phyloP scores from a whole-genome alignment of 2,113 vertebrate genomes.

The Gorsachius goisagi region DNA sequence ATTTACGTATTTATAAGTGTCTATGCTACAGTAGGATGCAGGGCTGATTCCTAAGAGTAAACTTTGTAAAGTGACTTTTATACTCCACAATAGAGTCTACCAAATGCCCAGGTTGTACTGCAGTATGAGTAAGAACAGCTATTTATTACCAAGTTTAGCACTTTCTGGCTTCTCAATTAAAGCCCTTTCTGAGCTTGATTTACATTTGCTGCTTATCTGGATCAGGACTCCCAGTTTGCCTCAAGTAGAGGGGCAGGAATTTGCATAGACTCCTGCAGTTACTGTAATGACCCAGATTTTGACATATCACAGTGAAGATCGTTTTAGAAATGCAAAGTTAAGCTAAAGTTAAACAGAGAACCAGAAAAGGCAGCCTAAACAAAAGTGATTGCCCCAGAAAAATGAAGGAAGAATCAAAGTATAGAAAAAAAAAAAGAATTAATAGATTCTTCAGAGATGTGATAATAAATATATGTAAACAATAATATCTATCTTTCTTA shows the following conservation, averaged over 20 bases:
- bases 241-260: background rate
- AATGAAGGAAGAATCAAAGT: background rate
- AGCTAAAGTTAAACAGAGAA: background rate
- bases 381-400: background rate
- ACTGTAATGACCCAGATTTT: background rate
- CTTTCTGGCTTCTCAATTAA: background rate
- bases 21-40: rapidly evolving
- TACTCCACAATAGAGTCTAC: too few species aligned
- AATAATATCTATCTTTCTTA: background rate
- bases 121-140: background rate
- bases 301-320: background rate
- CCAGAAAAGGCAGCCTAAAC: background rate
- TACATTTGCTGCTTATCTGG: background rate
- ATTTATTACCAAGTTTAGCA: background rate
- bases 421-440: rapidly evolving
- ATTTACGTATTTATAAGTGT: background rate
- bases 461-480: background rate
- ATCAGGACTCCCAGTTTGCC: background rate
- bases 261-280: background rate
- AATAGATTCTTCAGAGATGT: background rate
- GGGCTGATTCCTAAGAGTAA: background rate
- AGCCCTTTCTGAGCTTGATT: background rate
- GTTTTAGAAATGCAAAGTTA: background rate
- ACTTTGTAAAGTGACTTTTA: background rate
- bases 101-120: background rate